Conservation (phyloP, 2,113 vertebrate genomes). For the Numida meleagris region DNA sequence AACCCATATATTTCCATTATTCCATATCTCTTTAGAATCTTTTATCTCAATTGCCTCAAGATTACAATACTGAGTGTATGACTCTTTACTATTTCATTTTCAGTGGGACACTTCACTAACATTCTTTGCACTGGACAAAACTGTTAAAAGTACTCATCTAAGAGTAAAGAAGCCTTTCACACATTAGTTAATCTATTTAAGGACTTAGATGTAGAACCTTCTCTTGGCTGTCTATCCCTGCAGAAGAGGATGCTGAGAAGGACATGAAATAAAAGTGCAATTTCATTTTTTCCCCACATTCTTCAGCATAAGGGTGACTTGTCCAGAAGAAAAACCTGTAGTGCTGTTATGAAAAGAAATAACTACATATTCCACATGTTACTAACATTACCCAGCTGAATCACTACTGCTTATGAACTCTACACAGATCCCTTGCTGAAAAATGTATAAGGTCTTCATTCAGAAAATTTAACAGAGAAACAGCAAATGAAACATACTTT, state of each 20-base stretch:
- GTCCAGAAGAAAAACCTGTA: background rate
- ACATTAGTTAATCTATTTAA: background rate
- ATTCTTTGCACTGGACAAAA: background rate
- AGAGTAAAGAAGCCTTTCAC: background rate
- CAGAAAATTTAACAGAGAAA: background rate
- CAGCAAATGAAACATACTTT: background rate
- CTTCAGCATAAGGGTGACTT: background rate
- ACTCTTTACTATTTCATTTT: background rate
- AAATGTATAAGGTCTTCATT: background rate
- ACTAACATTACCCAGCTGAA: background rate
- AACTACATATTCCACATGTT: background rate
- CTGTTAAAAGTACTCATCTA: background rate
- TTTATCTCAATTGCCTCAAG: background rate
- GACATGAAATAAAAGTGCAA: background rate
- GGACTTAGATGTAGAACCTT: background rate
- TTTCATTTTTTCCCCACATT: background rate
- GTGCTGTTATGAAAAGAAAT: background rate
- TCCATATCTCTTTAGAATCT: background rate
- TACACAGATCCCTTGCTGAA: background rate
- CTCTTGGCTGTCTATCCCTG: background rate
- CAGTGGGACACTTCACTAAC: background rate
- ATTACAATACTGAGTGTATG: background rate
- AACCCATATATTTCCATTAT: background rate
- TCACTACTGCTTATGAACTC: background rate
- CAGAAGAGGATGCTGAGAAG: background rate